Base-by-base conservation (phyloP, 2,888 invertebrate genomes). In the Cantharis rustica region DNA sequence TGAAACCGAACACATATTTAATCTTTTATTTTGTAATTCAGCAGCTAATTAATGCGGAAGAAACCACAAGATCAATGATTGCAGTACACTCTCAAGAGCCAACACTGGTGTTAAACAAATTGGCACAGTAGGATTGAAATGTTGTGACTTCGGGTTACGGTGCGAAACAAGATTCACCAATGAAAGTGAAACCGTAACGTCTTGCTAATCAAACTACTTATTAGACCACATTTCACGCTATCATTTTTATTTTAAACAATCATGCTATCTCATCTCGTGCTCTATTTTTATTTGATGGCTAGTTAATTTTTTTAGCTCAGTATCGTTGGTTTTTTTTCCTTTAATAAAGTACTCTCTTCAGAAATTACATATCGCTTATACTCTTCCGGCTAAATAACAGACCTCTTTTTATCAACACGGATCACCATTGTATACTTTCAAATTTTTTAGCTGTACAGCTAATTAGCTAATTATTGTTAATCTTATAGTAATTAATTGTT, bases 131-230 rank as follows among this genome's bases (percentile, higher is more conserved):
- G 75, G 77, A 77, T 72, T 69, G 72, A 72, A 62, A 69, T 68
- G 77, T 63, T 74, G 76, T 27, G 71, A 74, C 69, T 76, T 78
- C 71, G 68, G 80, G 81, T 82, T 81, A 80, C 78, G 80, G 79
- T 80, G 80, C 79, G 82, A 80, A 82, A 82, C 78, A 82, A 83
- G 79, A 79, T 83, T 78, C 81, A 81, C 81, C 78, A 84, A 84
- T 80, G 84, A 85, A 85, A 85, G 84, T 85, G 84, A 85, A 85
- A 84, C 80, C 76, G 75, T 77, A 77, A 72, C 77, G 74, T 77
- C 69, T 64, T 31, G 20, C 69, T 72, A 75, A 72, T 70, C 69
- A 77, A 74, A 69, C 66, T 47, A 31, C 71, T 68, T 68, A 72
- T 68, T 72, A 72, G 68, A 72, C 68, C 68, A 47, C 26, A 23